Percentiles rank a stretch among this genome's conserved stretches.
Conservation (phyloP, 2,888 invertebrate species). For the Priocnemis perturbator region DNA sequence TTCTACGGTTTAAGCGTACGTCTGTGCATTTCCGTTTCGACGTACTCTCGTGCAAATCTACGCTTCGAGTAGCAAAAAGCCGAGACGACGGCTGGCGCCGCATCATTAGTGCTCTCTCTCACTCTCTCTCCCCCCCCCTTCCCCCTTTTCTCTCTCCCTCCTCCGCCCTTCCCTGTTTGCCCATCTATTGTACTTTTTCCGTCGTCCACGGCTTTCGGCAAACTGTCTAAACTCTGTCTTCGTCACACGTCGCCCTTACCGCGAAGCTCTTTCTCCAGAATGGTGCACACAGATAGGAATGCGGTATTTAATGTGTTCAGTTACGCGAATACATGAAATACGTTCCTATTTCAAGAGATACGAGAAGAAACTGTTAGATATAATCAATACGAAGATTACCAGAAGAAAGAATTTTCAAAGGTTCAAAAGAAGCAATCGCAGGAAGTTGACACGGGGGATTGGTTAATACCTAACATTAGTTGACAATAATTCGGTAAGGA, state of each 20-base stretch:
- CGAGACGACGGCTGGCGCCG: conserved; percentile 60
- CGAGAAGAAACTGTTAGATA: too few relatives aligned
- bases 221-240: conserved; percentile 28
- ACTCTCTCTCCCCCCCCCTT: conserved; percentile 42
- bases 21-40: conserved; percentile 26
- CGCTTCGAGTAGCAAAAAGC: conserved; percentile 49
- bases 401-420: too few relatives aligned
- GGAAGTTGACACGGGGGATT: too few relatives aligned
- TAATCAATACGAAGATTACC: too few relatives aligned
- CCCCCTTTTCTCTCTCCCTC: conserved; percentile 36
- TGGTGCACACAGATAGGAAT: background rate
- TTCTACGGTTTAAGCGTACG: conserved; percentile 14
- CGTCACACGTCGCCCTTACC: conserved; percentile 12
- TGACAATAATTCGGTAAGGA: too few relatives aligned
- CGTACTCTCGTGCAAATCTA: conserved; percentile 53
- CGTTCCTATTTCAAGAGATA: too few relatives aligned
- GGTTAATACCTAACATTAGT: too few relatives aligned
- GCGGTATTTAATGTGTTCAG: background rate
- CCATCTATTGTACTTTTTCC: conserved; percentile 37
- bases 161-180: conserved; percentile 13
- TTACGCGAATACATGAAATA: too few relatives aligned
- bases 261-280: conserved; percentile 4
- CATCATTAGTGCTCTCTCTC: conserved; percentile 66
- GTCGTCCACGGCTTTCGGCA: conserved; percentile 30
- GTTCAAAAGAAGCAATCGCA: too few relatives aligned